Percentiles rank a stretch among this genome's conserved stretches.
These are phyloP conservation scores for Tetrao urogallus DNA, from an alignment of 2,113 vertebrate species.

Conservation along the genomic window DNA sequence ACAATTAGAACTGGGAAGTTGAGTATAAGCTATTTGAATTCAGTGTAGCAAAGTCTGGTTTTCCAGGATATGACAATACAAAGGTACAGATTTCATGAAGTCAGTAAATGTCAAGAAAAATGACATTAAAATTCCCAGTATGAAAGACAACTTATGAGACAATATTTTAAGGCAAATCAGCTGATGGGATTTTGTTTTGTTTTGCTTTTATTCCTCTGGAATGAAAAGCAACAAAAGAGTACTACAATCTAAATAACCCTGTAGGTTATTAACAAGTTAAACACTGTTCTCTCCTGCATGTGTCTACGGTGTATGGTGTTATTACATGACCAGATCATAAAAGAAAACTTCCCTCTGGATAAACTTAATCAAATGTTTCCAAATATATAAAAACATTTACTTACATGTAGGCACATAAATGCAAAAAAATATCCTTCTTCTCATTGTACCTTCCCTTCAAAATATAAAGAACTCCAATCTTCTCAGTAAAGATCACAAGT, in stretches of 20 bases:
- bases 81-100: not conserved
- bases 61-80: not conserved
- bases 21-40: not conserved
- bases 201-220: not conserved
- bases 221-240: not conserved
- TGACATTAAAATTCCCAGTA: not conserved
- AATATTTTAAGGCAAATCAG: not conserved
- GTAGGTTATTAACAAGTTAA: not conserved
- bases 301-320: not conserved
- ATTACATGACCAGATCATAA: not conserved
- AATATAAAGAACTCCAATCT: not conserved
- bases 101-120: not conserved
- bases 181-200: not conserved
- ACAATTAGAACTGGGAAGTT: not conserved
- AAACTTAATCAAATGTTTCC: not conserved
- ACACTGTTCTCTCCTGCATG: accelerated
- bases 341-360: not conserved
- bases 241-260: not conserved
- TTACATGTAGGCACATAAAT: not conserved
- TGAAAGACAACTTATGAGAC: not conserved
- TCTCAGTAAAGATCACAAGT: not conserved
- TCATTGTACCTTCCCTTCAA: not conserved
- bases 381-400: not conserved
- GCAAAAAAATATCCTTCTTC: not conserved
- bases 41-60: not conserved